A percentile compares a stretch with the other conserved stretches of the same genome.
These are phyloP conservation scores for Corvus hawaiiensis DNA, from an alignment of 2,113 vertebrate genomes.

Conservation along the genomic window DNA sequence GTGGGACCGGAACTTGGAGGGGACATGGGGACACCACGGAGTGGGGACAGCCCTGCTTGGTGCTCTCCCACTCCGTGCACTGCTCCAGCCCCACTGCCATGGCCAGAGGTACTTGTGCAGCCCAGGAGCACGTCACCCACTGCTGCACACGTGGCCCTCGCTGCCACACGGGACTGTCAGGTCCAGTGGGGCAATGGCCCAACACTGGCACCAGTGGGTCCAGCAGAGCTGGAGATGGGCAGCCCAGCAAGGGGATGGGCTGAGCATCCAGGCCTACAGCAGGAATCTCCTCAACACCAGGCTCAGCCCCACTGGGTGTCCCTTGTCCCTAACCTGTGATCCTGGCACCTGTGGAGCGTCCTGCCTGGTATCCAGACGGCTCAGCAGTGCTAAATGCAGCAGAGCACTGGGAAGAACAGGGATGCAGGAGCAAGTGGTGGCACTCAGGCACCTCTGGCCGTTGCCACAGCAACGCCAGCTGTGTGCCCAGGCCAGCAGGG, in stretches of 20 bases:
- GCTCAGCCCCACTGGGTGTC: not conserved
- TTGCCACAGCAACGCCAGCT: constrained; percentile 27
- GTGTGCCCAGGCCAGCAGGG: not conserved
- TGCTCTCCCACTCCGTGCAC: accelerated
- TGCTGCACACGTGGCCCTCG: accelerated
- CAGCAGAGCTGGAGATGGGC: not conserved
- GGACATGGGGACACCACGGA: accelerated
- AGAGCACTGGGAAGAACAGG: not conserved
- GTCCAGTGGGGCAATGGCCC: accelerated
- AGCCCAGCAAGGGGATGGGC: not conserved
- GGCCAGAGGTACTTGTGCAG: not conserved
- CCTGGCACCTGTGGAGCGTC: accelerated
- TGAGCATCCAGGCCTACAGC: not conserved
- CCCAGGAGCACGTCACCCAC: not conserved
- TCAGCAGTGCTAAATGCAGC: not conserved
- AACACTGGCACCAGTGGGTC: accelerated
- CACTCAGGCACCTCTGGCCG: not conserved
- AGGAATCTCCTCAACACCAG: not conserved
- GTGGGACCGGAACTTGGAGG: not conserved
- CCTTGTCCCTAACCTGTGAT: not conserved
- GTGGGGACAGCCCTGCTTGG: accelerated
- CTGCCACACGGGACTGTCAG: accelerated
- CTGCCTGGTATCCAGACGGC: not conserved
- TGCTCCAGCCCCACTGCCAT: accelerated
- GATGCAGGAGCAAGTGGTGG: not conserved